phyloP scores from a whole-genome alignment of 2,113 vertebrate genomes.

The Theristicus caerulescens region DNA sequence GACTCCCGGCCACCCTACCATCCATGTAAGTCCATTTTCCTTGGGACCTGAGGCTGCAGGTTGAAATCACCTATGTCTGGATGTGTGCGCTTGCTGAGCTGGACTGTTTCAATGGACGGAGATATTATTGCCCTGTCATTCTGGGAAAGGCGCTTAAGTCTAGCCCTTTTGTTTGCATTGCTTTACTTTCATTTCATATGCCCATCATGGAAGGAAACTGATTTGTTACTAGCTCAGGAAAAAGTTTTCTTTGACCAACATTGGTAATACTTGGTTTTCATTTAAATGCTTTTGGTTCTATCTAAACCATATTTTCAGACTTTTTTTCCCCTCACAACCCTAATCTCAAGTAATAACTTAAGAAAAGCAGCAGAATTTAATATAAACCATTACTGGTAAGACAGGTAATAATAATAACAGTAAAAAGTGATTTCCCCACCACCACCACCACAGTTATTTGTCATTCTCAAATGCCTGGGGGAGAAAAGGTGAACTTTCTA shows the following conservation, averaged over 20 bases:
- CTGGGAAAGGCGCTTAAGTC: background rate
- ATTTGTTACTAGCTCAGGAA: background rate
- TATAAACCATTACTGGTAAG: slow-evolving; percentile 55
- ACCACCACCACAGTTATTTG: slow-evolving; percentile 35
- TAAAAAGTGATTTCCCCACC: slow-evolving; percentile 48
- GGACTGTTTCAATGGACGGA: background rate
- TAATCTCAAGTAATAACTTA: slow-evolving; percentile 62
- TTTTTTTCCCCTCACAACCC: background rate
- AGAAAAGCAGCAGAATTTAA: slow-evolving; percentile 56
- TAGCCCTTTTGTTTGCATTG: background rate
- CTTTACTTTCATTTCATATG: background rate
- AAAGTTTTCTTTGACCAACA: background rate
- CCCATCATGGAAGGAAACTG: background rate
- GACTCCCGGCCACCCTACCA: background rate
- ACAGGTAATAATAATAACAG: slow-evolving; percentile 65
- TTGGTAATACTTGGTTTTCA: slow-evolving; percentile 25
- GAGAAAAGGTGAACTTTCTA: slow-evolving; percentile 63
- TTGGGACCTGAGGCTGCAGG: background rate
- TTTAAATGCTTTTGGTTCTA: slow-evolving; percentile 54
- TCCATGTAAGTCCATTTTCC: background rate
- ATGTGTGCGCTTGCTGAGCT: background rate
- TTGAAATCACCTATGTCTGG: background rate
- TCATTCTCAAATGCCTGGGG: slow-evolving; percentile 51
- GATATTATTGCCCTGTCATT: background rate
- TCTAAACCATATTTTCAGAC: slow-evolving; percentile 52